Percentiles rank a stretch among this genome's conserved stretches.
phyloP scores from a whole-genome alignment of 2,797 vertebrate genomes.

The Leuciscus waleckii region DNA sequence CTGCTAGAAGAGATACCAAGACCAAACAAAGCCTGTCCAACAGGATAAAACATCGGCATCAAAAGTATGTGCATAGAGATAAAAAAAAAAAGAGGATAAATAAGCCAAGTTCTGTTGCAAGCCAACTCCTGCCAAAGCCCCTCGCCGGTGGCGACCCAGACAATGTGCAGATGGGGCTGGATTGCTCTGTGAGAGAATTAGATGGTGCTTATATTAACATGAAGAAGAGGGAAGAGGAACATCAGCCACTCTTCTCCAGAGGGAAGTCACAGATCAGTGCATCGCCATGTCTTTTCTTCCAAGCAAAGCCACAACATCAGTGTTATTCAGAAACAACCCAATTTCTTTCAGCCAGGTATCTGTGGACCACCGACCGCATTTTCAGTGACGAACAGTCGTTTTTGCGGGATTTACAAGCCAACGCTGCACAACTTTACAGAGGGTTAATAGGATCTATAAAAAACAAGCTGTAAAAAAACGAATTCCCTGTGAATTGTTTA shows the following conservation, averaged over 20 bases:
- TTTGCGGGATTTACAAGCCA: constrained; percentile 76
- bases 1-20: constrained; percentile 84
- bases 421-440: constrained; percentile 74
- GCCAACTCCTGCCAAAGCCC: constrained; percentile 72
- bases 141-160: constrained; percentile 73
- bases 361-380: constrained; percentile 71
- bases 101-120: constrained; percentile 76
- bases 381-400: constrained; percentile 78
- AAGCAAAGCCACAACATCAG: constrained; percentile 57
- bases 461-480: constrained; percentile 71
- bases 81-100: constrained; percentile 73
- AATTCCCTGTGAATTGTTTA: constrained; percentile 70
- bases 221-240: constrained; percentile 58
- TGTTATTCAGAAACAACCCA: constrained; percentile 63
- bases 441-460: constrained; percentile 75
- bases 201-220: constrained; percentile 71
- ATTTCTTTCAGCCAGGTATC: constrained; percentile 60
- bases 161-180: constrained; percentile 74
- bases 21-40: constrained; percentile 83
- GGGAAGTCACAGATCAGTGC: constrained; percentile 58
- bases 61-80: constrained; percentile 84
- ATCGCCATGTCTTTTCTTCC: constrained; percentile 51
- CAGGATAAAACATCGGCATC: constrained; percentile 82
- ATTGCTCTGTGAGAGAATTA: constrained; percentile 74
- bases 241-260: constrained; percentile 53